Conservation (phyloP, 1,140 invertebrate genomes). For the Drosophila littoralis region DNA sequence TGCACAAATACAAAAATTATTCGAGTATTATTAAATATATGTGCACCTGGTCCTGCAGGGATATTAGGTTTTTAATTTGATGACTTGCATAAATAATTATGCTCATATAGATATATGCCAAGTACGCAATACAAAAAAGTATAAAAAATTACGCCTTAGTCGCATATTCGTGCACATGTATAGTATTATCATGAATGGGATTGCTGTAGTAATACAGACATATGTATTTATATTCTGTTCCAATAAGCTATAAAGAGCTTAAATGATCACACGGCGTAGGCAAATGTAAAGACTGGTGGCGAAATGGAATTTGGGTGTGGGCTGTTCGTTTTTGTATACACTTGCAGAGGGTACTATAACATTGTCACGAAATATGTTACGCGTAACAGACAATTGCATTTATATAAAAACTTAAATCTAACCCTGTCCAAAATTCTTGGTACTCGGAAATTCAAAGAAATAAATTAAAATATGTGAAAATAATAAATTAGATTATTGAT, state of each 20-base stretch:
- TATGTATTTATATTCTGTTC: constrained; percentile 38
- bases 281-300: background rate
- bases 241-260: constrained; percentile 48
- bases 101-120: too few species aligned
- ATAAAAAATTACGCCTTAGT: background rate
- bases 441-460: too few species aligned
- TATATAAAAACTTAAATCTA: background rate
- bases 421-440: too few species aligned
- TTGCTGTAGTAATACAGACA: constrained; percentile 29
- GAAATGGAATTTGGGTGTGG: background rate
- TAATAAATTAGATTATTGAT: too few species aligned
- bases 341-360: background rate
- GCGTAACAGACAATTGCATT: background rate
- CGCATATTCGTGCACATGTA: background rate
- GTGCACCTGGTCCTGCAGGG: too few species aligned
- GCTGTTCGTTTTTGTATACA: background rate
- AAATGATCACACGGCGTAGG: constrained; percentile 41
- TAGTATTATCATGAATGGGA: constrained; percentile 14
- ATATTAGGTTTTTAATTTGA: too few species aligned
- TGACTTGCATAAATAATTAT: too few species aligned
- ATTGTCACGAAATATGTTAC: background rate
- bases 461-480: too few species aligned
- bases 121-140: too few species aligned
- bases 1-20: too few species aligned
- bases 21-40: too few species aligned